Percentiles rank a stretch among this genome's conserved stretches.
Evolutionary conservation across 2,888 invertebrate species (phyloP).

Genomic region (Horisme vitalbata): DNA sequence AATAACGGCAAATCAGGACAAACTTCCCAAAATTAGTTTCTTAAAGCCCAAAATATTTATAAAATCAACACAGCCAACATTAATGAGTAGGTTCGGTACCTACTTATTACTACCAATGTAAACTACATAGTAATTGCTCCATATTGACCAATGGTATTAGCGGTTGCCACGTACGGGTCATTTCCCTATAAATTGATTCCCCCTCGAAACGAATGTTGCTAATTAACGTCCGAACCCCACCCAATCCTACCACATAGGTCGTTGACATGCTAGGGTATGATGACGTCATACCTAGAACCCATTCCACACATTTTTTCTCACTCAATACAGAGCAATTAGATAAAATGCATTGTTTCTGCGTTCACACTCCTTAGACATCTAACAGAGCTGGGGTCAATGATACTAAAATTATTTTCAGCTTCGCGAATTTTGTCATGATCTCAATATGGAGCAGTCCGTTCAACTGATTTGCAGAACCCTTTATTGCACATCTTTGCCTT

Average conservation of each 20-base stretch:
- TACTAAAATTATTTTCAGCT: slow-evolving; percentile 48
- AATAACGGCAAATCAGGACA: too few relatives aligned
- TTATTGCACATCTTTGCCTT: too few relatives aligned
- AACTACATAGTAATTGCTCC: slow-evolving; percentile 26
- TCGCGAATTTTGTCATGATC: slow-evolving; percentile 38
- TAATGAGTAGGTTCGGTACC: too few relatives aligned
- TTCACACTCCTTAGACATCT: slow-evolving; percentile 45
- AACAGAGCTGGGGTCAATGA: slow-evolving; percentile 54
- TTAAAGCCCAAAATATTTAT: too few relatives aligned
- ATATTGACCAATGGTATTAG: slow-evolving; percentile 31
- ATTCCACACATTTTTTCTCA: slow-evolving; percentile 58
- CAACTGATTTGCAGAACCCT: slow-evolving; percentile 16
- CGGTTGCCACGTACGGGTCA: slow-evolving; percentile 27
- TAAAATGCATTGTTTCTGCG: slow-evolving; percentile 55
- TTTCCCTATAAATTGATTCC: slow-evolving; percentile 38
- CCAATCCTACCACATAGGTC: slow-evolving; percentile 36
- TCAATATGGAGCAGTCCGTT: slow-evolving; percentile 25
- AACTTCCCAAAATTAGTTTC: too few relatives aligned
- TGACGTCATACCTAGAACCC: slow-evolving; percentile 49
- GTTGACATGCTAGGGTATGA: slow-evolving; percentile 50
- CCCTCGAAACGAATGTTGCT: slow-evolving; percentile 35
- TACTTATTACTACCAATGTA: slow-evolving; percentile 6
- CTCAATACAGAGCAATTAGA: slow-evolving; percentile 67
- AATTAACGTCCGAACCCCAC: slow-evolving; percentile 38
- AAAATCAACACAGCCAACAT: too few relatives aligned